Evolutionary conservation across 2,888 invertebrate species (phyloP).

Genomic region (Fragum whitleyi): DNA sequence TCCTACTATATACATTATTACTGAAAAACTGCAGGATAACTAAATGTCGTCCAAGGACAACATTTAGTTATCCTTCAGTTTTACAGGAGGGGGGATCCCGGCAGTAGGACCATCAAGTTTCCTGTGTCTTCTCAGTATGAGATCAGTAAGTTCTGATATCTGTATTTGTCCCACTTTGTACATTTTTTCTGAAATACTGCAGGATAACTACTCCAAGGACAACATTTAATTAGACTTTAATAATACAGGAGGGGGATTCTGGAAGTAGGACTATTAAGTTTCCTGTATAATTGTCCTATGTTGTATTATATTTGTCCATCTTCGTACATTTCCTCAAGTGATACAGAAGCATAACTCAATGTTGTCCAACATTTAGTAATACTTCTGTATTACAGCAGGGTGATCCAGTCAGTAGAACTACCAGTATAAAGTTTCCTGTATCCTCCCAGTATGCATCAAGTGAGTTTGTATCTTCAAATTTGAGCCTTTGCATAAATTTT

Average conservation of each 20-base stretch:
- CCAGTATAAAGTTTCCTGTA: background rate
- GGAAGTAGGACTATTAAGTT: background rate
- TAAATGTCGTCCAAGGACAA: too few relatives aligned
- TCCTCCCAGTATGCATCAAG: slow-evolving; percentile 17
- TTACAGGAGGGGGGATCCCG: slow-evolving; percentile 19
- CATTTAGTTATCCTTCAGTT: slow-evolving; percentile 33
- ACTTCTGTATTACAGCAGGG: slow-evolving; percentile 27
- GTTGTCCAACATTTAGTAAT: slow-evolving; percentile 33
- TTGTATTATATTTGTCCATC: too few relatives aligned
- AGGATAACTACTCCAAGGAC: too few relatives aligned
- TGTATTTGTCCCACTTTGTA: too few relatives aligned
- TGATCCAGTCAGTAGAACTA: background rate
- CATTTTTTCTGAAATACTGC: background rate
- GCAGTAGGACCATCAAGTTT: background rate
- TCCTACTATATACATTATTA: too few relatives aligned
- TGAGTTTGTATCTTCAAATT: too few relatives aligned
- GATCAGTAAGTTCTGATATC: slow-evolving; percentile 23
- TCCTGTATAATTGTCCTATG: background rate
- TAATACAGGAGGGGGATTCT: slow-evolving; percentile 24
- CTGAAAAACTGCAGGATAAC: too few relatives aligned
- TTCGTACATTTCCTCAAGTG: too few relatives aligned
- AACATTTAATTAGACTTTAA: slow-evolving; percentile 28
- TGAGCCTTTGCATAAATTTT: background rate
- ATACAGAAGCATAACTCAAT: too few relatives aligned
- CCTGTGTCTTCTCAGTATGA: slow-evolving; percentile 14